Evolutionary conservation across 2,888 invertebrate genomes (phyloP).

Genomic region (Frankliniella fusca): DNA sequence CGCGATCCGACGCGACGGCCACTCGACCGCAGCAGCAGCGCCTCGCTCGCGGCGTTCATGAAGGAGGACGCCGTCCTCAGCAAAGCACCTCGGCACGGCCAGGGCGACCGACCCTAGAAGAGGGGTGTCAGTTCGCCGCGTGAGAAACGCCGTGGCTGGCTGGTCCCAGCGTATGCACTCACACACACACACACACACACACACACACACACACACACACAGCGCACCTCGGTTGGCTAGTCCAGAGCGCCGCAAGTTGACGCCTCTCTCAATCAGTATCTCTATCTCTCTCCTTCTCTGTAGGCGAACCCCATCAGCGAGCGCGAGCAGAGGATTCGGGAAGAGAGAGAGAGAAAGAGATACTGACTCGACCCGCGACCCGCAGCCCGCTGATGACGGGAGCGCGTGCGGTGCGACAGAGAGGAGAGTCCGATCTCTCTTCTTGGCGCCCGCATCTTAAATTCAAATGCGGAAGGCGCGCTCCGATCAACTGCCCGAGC

Average conservation of each 20-base stretch:
- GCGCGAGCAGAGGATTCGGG: background rate
- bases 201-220: background rate
- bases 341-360: too few relatives aligned
- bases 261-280: too few relatives aligned
- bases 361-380: background rate
- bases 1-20: background rate
- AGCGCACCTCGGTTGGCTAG: too few relatives aligned
- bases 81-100: too few relatives aligned
- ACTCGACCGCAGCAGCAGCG: background rate
- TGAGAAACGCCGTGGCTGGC: too few relatives aligned
- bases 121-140: too few relatives aligned
- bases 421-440: background rate
- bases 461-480: constrained; percentile 22
- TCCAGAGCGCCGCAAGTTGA: too few relatives aligned
- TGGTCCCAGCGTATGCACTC: too few relatives aligned
- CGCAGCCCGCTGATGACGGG: background rate
- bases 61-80: too few relatives aligned
- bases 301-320: background rate
- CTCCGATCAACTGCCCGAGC: background rate
- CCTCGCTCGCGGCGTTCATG: background rate
- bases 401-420: background rate
- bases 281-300: background rate
- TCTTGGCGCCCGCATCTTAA: constrained; percentile 1
- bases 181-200: background rate
- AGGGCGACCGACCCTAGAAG: too few relatives aligned